Evolutionary conservation across 2,888 invertebrate genomes (phyloP).

Genomic region (Papilio elwesi): DNA sequence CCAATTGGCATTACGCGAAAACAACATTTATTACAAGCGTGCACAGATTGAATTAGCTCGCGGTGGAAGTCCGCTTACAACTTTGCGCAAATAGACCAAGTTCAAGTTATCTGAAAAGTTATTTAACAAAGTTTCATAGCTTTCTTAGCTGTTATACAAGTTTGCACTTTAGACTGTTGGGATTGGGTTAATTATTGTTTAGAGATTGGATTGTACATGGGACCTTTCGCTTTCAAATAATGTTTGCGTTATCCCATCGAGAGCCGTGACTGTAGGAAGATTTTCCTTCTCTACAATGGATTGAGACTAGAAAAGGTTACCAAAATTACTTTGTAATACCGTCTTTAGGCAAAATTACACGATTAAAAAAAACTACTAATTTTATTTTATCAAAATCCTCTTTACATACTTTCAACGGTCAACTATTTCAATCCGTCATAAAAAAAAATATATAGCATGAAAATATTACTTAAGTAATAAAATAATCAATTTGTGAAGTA

Average conservation of each 20-base stretch:
- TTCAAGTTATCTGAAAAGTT: slow-evolving; percentile 85
- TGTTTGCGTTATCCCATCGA: slow-evolving; percentile 82
- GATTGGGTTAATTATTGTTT: slow-evolving; percentile 75
- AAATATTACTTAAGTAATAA: no score
- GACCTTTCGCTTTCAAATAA: slow-evolving; percentile 62
- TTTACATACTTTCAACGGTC: no score
- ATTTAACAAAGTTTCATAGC: slow-evolving; percentile 85
- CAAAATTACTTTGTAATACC: slow-evolving; percentile 82
- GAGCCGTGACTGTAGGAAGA: slow-evolving; percentile 84
- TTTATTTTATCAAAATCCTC: not conserved
- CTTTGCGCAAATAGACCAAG: slow-evolving; percentile 81
- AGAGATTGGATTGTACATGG: slow-evolving; percentile 56
- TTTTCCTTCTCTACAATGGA: slow-evolving; percentile 83
- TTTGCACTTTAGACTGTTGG: slow-evolving; percentile 67
- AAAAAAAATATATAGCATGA: no score
- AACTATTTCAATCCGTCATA: no score
- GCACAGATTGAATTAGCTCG: slow-evolving; percentile 82
- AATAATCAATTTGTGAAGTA: not conserved
- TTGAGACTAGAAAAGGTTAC: slow-evolving; percentile 76
- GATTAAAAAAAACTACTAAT: not conserved
- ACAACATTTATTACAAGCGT: slow-evolving; percentile 83
- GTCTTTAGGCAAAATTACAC: slow-evolving; percentile 71
- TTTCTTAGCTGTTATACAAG: slow-evolving; percentile 73
- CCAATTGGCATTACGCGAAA: slow-evolving; percentile 80
- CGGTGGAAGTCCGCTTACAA: slow-evolving; percentile 79